phyloP scores from a whole-genome alignment of 2,797 vertebrate species.

The Sciaenops ocellatus region DNA sequence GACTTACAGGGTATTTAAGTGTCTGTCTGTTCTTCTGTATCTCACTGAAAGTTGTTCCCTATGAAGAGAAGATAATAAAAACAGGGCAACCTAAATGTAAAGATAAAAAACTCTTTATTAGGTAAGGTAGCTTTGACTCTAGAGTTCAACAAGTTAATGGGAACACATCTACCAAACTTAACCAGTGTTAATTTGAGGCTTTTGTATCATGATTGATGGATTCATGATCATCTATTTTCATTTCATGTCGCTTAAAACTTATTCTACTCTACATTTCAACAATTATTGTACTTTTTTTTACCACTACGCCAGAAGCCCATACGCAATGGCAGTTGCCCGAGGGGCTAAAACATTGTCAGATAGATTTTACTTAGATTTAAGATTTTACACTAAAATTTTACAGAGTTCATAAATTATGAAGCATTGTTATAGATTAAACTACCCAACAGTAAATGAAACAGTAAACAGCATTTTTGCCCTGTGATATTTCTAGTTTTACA shows the following conservation, averaged over 20 bases:
- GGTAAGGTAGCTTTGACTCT: background rate
- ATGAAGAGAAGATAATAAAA: slow-evolving; percentile 24
- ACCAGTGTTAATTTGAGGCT: background rate
- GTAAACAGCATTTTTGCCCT: background rate
- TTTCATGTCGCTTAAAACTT: background rate
- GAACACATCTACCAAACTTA: background rate
- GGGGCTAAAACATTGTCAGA: too few relatives aligned
- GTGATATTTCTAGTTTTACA: background rate
- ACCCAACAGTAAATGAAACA: background rate
- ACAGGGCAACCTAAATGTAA: background rate
- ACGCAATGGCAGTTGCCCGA: too few relatives aligned
- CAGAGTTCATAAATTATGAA: background rate
- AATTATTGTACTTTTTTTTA: background rate
- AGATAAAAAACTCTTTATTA: slow-evolving; percentile 13
- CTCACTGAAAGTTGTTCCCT: slow-evolving; percentile 29
- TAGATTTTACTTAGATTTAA: too few relatives aligned
- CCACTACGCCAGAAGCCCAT: too few relatives aligned
- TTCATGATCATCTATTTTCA: background rate
- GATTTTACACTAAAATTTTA: background rate
- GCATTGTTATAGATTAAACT: background rate
- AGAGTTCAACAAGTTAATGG: background rate
- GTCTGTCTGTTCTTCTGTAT: slow-evolving; percentile 20
- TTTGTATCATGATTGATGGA: too few relatives aligned
- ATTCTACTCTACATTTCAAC: background rate
- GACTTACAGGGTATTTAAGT: slow-evolving; percentile 54